Conservation (phyloP, 2,888 invertebrate species). For the Agrilus mali region DNA sequence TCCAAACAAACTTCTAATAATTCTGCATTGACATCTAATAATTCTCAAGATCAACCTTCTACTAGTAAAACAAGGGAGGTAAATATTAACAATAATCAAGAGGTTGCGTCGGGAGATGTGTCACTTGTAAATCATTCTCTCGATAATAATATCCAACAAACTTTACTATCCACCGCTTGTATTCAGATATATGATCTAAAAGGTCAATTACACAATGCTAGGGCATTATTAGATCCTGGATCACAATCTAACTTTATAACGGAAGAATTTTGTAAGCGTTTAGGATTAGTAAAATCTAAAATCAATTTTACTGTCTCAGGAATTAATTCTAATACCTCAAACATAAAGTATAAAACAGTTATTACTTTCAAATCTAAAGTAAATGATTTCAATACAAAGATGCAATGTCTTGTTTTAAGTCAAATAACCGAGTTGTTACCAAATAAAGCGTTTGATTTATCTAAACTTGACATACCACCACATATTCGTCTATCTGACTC, state of each 20-base stretch:
- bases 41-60: no score
- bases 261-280: background rate
- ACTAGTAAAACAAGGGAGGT: no score
- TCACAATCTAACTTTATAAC: conserved; percentile 3
- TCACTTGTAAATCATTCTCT: background rate
- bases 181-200: background rate
- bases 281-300: background rate
- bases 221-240: conserved; percentile 2
- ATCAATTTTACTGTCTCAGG: conserved; percentile 1
- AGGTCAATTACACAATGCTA: background rate
- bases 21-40: no score
- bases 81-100: no score
- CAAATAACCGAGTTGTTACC: conserved; percentile 1
- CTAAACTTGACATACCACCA: background rate
- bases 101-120: no score
- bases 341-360: background rate
- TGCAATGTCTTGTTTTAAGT: background rate
- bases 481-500: background rate
- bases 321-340: background rate
- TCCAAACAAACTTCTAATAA: background rate
- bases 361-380: background rate
- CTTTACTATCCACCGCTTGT: conserved; percentile 1
- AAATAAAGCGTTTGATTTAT: background rate
- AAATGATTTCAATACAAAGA: background rate
- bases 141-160: background rate